Evolutionary conservation across 1,140 invertebrate genomes (phyloP).

Genomic region (Drosophila pectinifera): DNA sequence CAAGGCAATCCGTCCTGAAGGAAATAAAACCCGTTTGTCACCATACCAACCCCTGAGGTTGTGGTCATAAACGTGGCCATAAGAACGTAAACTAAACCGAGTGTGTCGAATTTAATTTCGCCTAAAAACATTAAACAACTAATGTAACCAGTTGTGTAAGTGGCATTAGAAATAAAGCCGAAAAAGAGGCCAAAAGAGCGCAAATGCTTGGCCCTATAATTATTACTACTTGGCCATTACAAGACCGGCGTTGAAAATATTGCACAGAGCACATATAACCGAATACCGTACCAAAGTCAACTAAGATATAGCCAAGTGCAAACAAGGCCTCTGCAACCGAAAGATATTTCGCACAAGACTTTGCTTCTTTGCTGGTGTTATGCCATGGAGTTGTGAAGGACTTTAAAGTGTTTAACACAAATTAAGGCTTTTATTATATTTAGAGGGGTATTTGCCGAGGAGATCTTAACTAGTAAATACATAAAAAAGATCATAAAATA

Average conservation of each 20-base stretch:
- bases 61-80: conserved; percentile 15
- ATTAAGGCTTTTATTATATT: conserved; percentile 6
- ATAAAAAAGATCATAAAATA: neutral
- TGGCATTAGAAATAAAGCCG: conserved; percentile 28
- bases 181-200: conserved; percentile 35
- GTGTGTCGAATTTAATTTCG: conserved; percentile 12
- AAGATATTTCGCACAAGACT: conserved; percentile 20
- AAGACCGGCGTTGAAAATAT: conserved; percentile 11
- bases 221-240: conserved; percentile 45
- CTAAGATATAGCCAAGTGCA: conserved; percentile 15
- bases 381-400: conserved; percentile 14
- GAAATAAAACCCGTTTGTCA: conserved; percentile 7
- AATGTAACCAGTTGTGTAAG: conserved; percentile 35
- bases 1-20: neutral
- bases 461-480: neutral
- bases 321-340: conserved; percentile 10
- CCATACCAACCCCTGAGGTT: neutral
- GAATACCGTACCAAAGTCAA: conserved; percentile 12
- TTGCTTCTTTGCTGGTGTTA: conserved; percentile 3
- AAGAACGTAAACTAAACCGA: conserved; percentile 11
- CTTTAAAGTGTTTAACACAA: neutral
- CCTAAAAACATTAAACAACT: conserved; percentile 9
- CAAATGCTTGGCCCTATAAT: conserved; percentile 44
- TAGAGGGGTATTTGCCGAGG: conserved; percentile 1
- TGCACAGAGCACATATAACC: conserved; percentile 35